Percentiles rank a stretch among this genome's conserved stretches.
Evolutionary conservation across 2,888 invertebrate species (phyloP).

Genomic region (Papilio protenor): DNA sequence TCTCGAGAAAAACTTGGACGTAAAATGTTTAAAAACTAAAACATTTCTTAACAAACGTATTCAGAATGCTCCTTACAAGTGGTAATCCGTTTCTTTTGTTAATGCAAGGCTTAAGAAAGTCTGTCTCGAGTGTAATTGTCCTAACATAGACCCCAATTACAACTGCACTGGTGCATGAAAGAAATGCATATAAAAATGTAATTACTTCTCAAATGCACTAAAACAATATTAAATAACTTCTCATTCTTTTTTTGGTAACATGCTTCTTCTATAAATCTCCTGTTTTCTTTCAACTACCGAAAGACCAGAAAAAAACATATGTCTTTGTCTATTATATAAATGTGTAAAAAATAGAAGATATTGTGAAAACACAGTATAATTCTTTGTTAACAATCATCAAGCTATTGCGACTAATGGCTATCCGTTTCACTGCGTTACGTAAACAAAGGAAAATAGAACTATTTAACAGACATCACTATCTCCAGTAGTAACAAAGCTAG

Average conservation of each 20-base stretch:
- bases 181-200: conserved; percentile 1
- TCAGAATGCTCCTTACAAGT: conserved; percentile 25
- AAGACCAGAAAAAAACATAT: no score
- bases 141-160: conserved; percentile 31
- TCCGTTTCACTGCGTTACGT: neutral
- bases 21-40: conserved; percentile 5
- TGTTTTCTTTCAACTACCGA: no score
- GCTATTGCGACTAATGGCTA: neutral
- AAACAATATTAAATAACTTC: conserved; percentile 7
- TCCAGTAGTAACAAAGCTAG: conserved; percentile 33
- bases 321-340: no score
- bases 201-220: neutral
- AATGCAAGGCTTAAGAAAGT: conserved; percentile 28
- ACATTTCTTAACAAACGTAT: conserved; percentile 15
- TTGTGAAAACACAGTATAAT: no score
- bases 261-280: neutral
- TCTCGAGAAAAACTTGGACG: neutral
- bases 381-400: no score
- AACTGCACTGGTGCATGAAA: conserved; percentile 17
- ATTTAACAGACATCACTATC: conserved; percentile 1
- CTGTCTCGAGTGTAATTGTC: conserved; percentile 37
- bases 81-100: conserved; percentile 34
- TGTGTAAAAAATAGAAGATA: no score
- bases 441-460: conserved; percentile 4
- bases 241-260: neutral